Percentiles rank a stretch among this genome's conserved stretches.
These are phyloP conservation scores for Semnornis frantzii DNA, from an alignment of 2,113 vertebrate species.

Conservation along the genomic window DNA sequence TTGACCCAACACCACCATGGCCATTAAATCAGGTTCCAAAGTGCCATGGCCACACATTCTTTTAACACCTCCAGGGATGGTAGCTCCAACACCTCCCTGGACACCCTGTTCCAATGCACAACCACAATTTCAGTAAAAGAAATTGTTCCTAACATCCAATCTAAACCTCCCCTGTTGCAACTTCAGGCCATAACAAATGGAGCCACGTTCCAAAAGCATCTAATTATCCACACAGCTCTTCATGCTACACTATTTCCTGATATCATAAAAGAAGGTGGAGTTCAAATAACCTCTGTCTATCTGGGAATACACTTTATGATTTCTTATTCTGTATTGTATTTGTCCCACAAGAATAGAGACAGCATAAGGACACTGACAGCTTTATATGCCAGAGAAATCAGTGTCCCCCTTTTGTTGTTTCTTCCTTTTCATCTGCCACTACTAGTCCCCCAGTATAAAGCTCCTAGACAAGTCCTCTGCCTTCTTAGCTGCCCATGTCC, in stretches of 20 bases:
- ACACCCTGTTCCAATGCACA: too few species aligned
- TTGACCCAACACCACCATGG: too few species aligned
- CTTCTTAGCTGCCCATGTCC: not conserved
- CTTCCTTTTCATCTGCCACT: not conserved
- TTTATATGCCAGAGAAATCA: not conserved
- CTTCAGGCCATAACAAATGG: not conserved
- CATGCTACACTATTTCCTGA: not conserved
- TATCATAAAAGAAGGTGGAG: not conserved
- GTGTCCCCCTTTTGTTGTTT: not conserved
- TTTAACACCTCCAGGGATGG: too few species aligned
- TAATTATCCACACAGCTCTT: not conserved
- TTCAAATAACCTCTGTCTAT: not conserved
- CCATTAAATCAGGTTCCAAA: too few species aligned
- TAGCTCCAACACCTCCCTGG: too few species aligned
- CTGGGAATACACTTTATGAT: not conserved
- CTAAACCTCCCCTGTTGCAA: too few species aligned
- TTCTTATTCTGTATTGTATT: slow-evolving; percentile 36
- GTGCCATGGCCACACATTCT: too few species aligned
- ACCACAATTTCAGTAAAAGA: too few species aligned
- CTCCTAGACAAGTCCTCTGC: not conserved
- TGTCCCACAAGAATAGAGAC: slow-evolving; percentile 34
- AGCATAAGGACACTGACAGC: slow-evolving; percentile 30
- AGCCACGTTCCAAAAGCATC: not conserved
- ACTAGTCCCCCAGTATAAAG: not conserved
- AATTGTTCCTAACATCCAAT: too few species aligned